Percentiles rank a stretch among this genome's conserved stretches.
These are phyloP conservation scores for Serinus canaria DNA, from an alignment of 2,113 vertebrate species.

Conservation along the genomic window DNA sequence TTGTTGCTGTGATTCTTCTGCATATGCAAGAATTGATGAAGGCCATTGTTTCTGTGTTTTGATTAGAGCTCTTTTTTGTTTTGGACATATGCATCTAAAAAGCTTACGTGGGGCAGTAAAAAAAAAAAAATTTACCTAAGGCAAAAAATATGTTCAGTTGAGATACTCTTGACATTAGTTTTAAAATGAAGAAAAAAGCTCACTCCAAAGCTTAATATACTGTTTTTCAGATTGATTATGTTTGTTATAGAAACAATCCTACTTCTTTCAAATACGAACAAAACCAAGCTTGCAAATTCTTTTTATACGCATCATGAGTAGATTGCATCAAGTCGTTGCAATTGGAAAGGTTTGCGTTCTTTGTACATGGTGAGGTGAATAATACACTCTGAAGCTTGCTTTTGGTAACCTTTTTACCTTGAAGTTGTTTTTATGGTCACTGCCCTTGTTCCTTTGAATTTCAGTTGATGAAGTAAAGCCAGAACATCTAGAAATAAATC, in stretches of 20 bases:
- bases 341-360: background rate
- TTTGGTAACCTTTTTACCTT: constrained; percentile 43
- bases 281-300: background rate
- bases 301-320: background rate
- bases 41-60: background rate
- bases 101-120: background rate
- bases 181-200: background rate
- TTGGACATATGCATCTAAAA: background rate
- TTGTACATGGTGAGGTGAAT: background rate
- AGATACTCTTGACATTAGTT: background rate
- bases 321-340: background rate
- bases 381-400: constrained; percentile 34
- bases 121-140: background rate
- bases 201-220: background rate
- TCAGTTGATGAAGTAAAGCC: constrained; percentile 61
- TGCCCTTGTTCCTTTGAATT: constrained; percentile 65
- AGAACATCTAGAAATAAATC: constrained; percentile 62
- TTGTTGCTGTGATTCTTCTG: background rate
- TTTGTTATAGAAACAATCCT: background rate
- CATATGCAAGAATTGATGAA: background rate
- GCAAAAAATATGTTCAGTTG: background rate
- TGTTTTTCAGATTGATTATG: background rate
- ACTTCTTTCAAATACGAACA: background rate
- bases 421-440: constrained; percentile 44
- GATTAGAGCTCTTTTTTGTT: background rate